Base-by-base conservation (phyloP, 2,797 vertebrate genomes). In the Pogoniulus pusillus region DNA sequence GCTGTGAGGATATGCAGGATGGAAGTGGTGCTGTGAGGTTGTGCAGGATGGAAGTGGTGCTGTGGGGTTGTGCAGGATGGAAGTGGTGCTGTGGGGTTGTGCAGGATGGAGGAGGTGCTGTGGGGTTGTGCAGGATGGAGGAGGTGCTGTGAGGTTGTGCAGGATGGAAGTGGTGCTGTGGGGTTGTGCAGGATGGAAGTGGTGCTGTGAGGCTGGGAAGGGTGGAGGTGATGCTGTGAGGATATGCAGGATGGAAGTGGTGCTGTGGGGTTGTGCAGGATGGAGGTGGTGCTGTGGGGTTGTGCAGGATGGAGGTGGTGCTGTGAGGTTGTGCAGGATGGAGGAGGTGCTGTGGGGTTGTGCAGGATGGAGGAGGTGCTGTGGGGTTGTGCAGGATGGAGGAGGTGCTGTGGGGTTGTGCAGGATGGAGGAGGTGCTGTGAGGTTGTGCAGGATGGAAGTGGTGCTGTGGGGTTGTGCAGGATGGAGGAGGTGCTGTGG, bases 171-270 rank as follows among this genome's bases (percentile, higher is more conserved):
- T 18, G 77, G 43, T 19, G 43, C 43, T 43, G 17, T 43, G 43
- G 17, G 43, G 43, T 18, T 45, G 43, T 9, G 43, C 43, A 45
- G 43, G 17, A 45, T 45, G 8, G 62, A 0, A 15, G 32, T 9
- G 53, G 1, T 43, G 68, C 32, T 66, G 14, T 5, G 11, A 68
- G 66, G 69, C 2, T 17, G 70, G 54, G 62, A 58, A 41, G 71
- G 62, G 47, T 0, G 5, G 64, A 34, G 75, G 55, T 18, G 77
- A 43, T 20, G 43, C 43, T 45, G 19, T 45, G 43, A 20, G 43
- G 9, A 8, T 45, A 19, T 19, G 43, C 18, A 45, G 43, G 19
- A 20, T 45, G 8, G 62, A 0, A 15, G 34, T 9, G 53, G 1
- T 43, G 68, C 30, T 66, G 14, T 6, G 11, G 68, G 63, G 65